phyloP scores from a whole-genome alignment of 2,113 vertebrate species.

The Dromaius novaehollandiae region DNA sequence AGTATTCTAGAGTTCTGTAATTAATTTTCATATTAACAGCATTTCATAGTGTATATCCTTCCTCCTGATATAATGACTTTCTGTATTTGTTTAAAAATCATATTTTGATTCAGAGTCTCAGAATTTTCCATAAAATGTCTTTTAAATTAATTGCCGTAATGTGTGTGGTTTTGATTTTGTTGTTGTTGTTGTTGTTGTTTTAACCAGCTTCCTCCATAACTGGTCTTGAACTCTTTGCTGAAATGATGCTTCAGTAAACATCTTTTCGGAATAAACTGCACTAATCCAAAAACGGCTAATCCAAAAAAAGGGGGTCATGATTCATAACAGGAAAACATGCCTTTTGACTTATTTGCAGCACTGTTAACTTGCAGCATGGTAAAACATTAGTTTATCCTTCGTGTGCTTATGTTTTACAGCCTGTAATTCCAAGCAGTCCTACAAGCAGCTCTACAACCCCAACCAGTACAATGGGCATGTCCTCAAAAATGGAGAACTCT shows the following conservation, averaged over 20 bases:
- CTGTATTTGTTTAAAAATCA: not conserved
- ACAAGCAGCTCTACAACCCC: constrained; percentile 86
- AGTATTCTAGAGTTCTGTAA: not conserved
- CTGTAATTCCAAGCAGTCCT: constrained; percentile 81
- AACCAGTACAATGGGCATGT: constrained; percentile 84
- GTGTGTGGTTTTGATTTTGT: not conserved
- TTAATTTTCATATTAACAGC: not conserved
- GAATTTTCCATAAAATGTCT: not conserved
- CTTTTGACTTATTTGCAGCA: not conserved
- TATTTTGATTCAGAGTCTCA: not conserved
- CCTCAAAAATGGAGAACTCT: constrained; percentile 84
- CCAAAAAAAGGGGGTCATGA: not conserved
- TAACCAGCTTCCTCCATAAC: not conserved
- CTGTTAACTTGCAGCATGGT: not conserved
- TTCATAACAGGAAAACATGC: not conserved
- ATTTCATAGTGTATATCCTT: not conserved
- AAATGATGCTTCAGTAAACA: not conserved
- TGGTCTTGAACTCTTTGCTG: not conserved
- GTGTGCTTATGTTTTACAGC: constrained; percentile 65
- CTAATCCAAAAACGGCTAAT: fast-evolving
- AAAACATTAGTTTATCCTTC: not conserved
- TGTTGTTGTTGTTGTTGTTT: too few relatives aligned
- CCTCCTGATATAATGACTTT: not conserved
- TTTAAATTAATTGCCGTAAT: not conserved
- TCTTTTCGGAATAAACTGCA: not conserved